phyloP scores from a whole-genome alignment of 1,140 invertebrate species.

The Trissolcus basalis region DNA sequence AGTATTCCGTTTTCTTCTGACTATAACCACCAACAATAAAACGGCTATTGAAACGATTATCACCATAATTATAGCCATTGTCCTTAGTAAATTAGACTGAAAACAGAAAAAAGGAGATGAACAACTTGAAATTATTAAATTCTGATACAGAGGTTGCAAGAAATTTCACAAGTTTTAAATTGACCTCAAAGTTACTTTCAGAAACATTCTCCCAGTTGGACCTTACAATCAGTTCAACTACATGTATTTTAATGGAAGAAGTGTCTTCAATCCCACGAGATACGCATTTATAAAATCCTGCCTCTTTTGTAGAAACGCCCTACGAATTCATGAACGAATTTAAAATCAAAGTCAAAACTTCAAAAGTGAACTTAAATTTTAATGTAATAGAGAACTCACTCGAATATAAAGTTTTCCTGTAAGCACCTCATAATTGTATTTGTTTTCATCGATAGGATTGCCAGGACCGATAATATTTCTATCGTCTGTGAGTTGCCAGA shows the following conservation, averaged over 20 bases:
- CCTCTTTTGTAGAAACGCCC: slow-evolving; percentile 79
- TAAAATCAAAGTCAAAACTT: background rate
- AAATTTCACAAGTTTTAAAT: background rate
- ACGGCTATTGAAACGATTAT: slow-evolving; percentile 66
- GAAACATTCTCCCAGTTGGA: slow-evolving; percentile 70
- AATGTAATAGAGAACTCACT: slow-evolving; percentile 70
- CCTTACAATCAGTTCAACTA: slow-evolving; percentile 80
- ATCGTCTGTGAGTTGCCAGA: slow-evolving; percentile 80
- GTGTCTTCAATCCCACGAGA: slow-evolving; percentile 78
- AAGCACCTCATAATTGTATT: slow-evolving; percentile 83
- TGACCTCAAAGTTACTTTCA: slow-evolving; percentile 75
- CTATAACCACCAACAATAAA: slow-evolving; percentile 64
- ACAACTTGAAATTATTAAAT: too few species aligned
- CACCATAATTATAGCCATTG: slow-evolving; percentile 68
- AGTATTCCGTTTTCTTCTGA: slow-evolving; percentile 60
- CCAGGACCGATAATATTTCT: slow-evolving; percentile 79
- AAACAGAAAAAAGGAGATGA: slow-evolving; percentile 3
- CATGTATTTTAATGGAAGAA: slow-evolving; percentile 75
- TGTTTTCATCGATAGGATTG: slow-evolving; percentile 78
- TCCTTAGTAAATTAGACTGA: slow-evolving; percentile 69
- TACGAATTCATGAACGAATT: slow-evolving; percentile 56
- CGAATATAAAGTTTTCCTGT: slow-evolving; percentile 81
- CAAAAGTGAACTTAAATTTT: slow-evolving; percentile 5
- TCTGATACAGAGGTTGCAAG: too few species aligned
- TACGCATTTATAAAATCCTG: slow-evolving; percentile 80